Evolutionary conservation across 2,888 invertebrate genomes (phyloP), one percentile per base, ranked within the genome.

Genomic region (Yponomeuta sedellus): DNA sequence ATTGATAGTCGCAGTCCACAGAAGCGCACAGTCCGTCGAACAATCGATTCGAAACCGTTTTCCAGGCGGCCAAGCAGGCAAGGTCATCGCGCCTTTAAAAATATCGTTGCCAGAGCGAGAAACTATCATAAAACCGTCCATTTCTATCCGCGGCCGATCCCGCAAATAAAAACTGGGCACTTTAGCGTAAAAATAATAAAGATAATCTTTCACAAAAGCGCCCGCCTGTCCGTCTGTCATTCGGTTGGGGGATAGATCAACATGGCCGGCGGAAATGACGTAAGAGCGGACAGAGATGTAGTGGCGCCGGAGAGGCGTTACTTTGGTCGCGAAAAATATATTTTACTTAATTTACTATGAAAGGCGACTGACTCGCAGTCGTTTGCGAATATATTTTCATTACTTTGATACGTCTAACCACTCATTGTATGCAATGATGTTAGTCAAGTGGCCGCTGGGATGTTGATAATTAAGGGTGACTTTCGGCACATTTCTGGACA

Each of bases 201-300:
- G 19, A 62, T 62, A 62, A 62, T 62, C 62, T 39, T 34, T 34
- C 62, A 62, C 62, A 62, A 62, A 59, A 62, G 34, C n/a, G 59
- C 16, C 44, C 22, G 59, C 10, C 62, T 62, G 62, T 62, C 62
- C 62, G 62, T 39, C 62, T 62, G 62, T 62, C 62, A 39, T 59
- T 59, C 59, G 20, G 20, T 11, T 22, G 25, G 25, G 25, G 25
- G 59, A 22, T 59, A 59, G 12, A 59, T 59, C 59, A 59, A 59
- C 59, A 59, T 59, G 59, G 22, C 59, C 59, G 59, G 3, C 22
- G 59, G 59, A 59, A 25, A 59, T 59, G 19, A 59, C 25, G 59
- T 59, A 59, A 12, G 44, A 44, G 44, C 44, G 16, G 16, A 52
- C 44, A 52, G 44, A 16, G 44, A 52, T 52, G 1, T 52, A 52